Percentiles rank a stretch among this genome's conserved stretches.
These are phyloP conservation scores for Bombus breviceps DNA, from an alignment of 1,140 invertebrate species.

Conservation along the genomic window DNA sequence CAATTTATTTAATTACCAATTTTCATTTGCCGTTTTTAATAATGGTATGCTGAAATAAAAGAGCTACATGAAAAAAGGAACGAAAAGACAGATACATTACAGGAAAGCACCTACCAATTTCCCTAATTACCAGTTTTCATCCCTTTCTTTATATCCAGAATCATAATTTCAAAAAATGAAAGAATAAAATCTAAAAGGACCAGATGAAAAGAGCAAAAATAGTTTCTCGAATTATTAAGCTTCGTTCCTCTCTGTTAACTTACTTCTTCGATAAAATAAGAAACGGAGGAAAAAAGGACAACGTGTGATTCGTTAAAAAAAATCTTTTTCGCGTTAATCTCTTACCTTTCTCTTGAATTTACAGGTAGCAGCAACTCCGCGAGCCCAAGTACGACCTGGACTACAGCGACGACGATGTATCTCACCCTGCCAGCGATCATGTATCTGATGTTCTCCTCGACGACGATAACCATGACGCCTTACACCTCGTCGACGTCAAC, in stretches of 20 bases:
- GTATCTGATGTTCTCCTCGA: conserved; percentile 51
- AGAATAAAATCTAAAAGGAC: not conserved
- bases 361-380: conserved; percentile 48
- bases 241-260: too few species aligned
- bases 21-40: not conserved
- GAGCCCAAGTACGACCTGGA: conserved; percentile 43
- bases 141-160: not conserved
- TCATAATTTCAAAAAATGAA: not conserved
- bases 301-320: not conserved
- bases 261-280: not conserved
- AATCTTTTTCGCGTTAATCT: not conserved
- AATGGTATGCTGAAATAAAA: not conserved
- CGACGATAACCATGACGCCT: conserved; percentile 35
- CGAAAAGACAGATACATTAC: not conserved
- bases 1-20: not conserved
- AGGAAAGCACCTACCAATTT: not conserved
- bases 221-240: too few species aligned
- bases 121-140: not conserved
- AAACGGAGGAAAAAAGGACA: not conserved
- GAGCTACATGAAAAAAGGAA: not conserved
- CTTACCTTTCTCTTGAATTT: not conserved
- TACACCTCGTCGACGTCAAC: not conserved
- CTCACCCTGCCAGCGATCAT: conserved; percentile 22
- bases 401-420: conserved; percentile 47
- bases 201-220: too few species aligned